phyloP scores from a whole-genome alignment of 2,888 invertebrate species.

The Drosophila acutilabella region DNA sequence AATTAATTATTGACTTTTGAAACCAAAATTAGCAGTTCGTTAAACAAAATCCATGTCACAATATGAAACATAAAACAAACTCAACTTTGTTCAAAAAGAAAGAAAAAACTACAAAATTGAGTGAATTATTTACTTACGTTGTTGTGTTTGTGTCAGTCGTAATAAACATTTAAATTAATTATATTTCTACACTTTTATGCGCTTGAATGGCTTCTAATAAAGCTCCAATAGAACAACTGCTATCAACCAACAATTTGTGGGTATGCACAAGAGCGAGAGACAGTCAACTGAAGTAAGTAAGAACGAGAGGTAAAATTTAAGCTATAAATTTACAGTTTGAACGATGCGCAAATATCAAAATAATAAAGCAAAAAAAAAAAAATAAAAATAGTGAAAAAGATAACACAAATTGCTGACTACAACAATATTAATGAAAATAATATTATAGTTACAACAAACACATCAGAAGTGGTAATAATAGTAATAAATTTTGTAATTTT shows the following conservation, averaged over 20 bases:
- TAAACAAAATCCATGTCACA: not conserved
- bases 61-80: not conserved
- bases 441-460: not conserved
- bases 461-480: not conserved
- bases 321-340: slow-evolving; percentile 3
- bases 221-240: slow-evolving; percentile 20
- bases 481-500: slow-evolving; percentile 1
- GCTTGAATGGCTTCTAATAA: slow-evolving; percentile 31
- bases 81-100: not conserved
- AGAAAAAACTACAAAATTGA: not conserved
- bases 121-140: not conserved
- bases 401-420: not conserved
- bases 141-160: slow-evolving; percentile 28
- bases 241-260: slow-evolving; percentile 1
- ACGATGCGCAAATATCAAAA: not conserved
- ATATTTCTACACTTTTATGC: slow-evolving; percentile 15
- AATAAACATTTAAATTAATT: slow-evolving; percentile 48
- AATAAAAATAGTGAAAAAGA: not conserved
- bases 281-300: not conserved
- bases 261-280: not conserved
- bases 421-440: slow-evolving; percentile 8
- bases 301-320: not conserved
- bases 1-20: not conserved
- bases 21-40: not conserved
- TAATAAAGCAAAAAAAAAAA: not conserved